These are phyloP conservation scores for Eulacestoma nigropectus DNA, from an alignment of 2,113 vertebrate species.

Conservation along the genomic window DNA sequence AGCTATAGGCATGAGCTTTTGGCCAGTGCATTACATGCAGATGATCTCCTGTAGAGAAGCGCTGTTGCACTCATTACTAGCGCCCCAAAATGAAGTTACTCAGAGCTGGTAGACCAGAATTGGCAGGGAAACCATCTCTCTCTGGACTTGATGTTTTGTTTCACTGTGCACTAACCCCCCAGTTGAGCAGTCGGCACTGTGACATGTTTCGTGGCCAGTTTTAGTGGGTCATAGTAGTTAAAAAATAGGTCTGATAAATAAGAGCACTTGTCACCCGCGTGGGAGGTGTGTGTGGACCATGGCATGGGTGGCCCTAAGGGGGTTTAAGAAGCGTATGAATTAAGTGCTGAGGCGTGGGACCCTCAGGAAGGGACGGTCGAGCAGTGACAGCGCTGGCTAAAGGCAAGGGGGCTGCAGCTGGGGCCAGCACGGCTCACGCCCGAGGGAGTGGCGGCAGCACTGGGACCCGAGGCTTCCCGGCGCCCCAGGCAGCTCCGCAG, in stretches of 20 bases:
- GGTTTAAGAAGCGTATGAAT: not conserved
- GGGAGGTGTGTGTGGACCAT: accelerated
- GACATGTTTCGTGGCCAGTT: not conserved
- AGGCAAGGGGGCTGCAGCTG: not conserved
- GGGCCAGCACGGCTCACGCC: not conserved
- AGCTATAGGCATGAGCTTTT: not conserved
- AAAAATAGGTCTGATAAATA: not conserved
- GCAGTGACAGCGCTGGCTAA: not conserved
- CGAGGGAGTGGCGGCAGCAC: not conserved
- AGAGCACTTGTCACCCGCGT: accelerated
- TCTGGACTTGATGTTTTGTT: not conserved
- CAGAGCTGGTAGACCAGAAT: not conserved
- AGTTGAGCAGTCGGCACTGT: accelerated
- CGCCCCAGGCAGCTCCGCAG: not conserved
- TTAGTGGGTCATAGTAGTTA: not conserved
- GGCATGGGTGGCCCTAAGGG: not conserved
- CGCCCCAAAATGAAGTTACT: not conserved
- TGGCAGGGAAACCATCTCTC: not conserved
- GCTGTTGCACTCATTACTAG: not conserved
- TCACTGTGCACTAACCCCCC: not conserved
- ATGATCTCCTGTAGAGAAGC: not conserved
- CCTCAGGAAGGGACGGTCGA: not conserved
- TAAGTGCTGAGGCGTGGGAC: not conserved
- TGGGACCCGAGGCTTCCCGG: not conserved
- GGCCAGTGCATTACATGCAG: not conserved